Evolutionary conservation across 2,888 invertebrate genomes (phyloP), one percentile per base, ranked within the genome.

Genomic region (Agrochola litura): DNA sequence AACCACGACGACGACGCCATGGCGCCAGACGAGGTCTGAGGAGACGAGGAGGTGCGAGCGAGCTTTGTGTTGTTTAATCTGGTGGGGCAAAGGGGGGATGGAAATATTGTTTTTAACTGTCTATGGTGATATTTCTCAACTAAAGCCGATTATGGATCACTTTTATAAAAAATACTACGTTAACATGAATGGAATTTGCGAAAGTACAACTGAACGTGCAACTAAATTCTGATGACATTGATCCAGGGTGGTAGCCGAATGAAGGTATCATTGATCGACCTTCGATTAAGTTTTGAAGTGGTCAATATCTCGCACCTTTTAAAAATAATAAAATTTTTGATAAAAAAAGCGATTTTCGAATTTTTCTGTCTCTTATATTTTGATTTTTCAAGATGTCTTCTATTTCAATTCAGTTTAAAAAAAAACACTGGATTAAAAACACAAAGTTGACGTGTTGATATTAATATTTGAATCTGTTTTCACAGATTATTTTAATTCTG

Each of bases 11-110:
- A 93, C 64, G 95, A 95, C 71, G 90, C 88, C 54, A 94, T 97
- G 93, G 97, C 97, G 60, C 97, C 97, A 12, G 97, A 97, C 87
- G 97, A 97, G 92, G 97, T 97, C 76, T 97, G 93, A 94, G 70
- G 41, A 0, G 10, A 0, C 9, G 5, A n/a, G 0, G 1, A 30
- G 37, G 19, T 56, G 72, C 54, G 64, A 54, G n/a, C 43, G 22
- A 16, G 41, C 73, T 81, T 76, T 79, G 86, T 82, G 88, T 61
- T 79, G n/a, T 74, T 85, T 84, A 86, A 86, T 84, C 84, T 84
- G 54, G 84, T 79, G 69, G 25, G 25, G 30, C 12, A 49, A n/a
- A 25, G 52, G 16, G n/a, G n/a, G 12, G 10, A n/a, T 6, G 5
- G 4, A 8, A n/a, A 37, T 41, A 56, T 49, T 41, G 37, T 49